These are phyloP conservation scores for Catharus ustulatus DNA, from an alignment of 2,797 vertebrate species.

Conservation along the genomic window DNA sequence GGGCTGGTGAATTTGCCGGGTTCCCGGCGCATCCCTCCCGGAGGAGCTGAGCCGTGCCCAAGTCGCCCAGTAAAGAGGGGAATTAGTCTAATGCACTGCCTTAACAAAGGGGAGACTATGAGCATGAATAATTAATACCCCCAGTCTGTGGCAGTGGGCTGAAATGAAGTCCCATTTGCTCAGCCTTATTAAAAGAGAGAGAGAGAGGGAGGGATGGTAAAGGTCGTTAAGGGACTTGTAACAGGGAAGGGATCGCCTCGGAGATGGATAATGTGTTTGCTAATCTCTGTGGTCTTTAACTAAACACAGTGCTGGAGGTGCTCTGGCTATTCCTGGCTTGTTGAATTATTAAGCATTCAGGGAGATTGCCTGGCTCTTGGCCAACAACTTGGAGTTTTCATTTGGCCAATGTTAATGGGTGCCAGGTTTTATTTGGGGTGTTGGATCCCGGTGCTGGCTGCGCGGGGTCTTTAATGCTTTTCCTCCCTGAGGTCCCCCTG, in stretches of 20 bases:
- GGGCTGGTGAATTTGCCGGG: not conserved
- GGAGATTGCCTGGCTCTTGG: conserved; percentile 50
- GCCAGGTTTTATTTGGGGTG: not conserved
- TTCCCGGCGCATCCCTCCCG: not conserved
- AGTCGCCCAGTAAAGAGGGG: conserved; percentile 60
- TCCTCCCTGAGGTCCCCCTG: not conserved
- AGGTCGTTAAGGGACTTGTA: conserved; percentile 81
- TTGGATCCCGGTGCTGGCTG: not conserved
- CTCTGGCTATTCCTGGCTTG: conserved; percentile 65
- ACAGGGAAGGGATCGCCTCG: conserved; percentile 66
- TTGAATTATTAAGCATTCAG: conserved; percentile 76
- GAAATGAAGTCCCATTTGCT: conserved; percentile 84
- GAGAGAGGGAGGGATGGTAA: conserved; percentile 65
- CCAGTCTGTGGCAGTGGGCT: conserved; percentile 75
- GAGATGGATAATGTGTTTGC: conserved; percentile 77
- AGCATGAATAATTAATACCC: conserved; percentile 81
- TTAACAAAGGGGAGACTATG: conserved; percentile 75
- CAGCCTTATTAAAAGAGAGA: conserved; percentile 83
- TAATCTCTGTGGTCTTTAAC: conserved; percentile 82
- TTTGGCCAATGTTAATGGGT: conserved; percentile 29
- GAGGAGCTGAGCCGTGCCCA: conserved; percentile 52
- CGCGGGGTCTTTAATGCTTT: conserved; percentile 6
- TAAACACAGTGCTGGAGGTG: conserved; percentile 73
- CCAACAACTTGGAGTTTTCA: conserved; percentile 42
- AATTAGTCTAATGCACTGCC: conserved; percentile 80